phyloP scores from a whole-genome alignment of 2,113 vertebrate species.

The Hippocampus comes region DNA sequence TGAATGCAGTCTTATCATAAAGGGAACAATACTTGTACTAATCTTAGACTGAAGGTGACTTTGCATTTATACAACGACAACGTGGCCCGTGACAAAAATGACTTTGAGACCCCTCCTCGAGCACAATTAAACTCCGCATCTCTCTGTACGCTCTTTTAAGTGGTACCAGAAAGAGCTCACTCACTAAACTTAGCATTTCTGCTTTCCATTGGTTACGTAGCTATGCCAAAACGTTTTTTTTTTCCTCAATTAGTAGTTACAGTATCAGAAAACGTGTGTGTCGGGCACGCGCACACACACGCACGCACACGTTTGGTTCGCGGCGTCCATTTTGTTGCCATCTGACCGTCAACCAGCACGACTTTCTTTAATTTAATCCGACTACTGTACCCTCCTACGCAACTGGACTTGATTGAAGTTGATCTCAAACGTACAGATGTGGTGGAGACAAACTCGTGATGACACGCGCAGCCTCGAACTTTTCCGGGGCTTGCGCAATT shows the following conservation, averaged over 20 bases:
- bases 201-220: not conserved
- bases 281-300: not conserved
- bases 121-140: not conserved
- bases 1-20: not conserved
- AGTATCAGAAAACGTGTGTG: not conserved
- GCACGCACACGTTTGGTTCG: not conserved
- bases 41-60: not conserved
- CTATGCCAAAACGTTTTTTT: not conserved
- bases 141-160: not conserved
- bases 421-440: not conserved
- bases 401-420: not conserved
- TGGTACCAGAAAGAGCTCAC: not conserved
- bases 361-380: not conserved
- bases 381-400: not conserved
- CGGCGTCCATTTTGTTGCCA: not conserved
- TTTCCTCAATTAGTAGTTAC: not conserved
- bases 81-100: not conserved
- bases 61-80: not conserved
- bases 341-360: too few relatives aligned
- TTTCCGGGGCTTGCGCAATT: not conserved
- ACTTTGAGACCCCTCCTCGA: not conserved
- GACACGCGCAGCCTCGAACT: not conserved
- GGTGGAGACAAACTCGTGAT: not conserved
- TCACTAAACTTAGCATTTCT: not conserved
- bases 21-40: not conserved